Evolutionary conservation across 1,140 invertebrate species (phyloP), one percentile per base, ranked within the genome.

Genomic region (Micrasema longulum): DNA sequence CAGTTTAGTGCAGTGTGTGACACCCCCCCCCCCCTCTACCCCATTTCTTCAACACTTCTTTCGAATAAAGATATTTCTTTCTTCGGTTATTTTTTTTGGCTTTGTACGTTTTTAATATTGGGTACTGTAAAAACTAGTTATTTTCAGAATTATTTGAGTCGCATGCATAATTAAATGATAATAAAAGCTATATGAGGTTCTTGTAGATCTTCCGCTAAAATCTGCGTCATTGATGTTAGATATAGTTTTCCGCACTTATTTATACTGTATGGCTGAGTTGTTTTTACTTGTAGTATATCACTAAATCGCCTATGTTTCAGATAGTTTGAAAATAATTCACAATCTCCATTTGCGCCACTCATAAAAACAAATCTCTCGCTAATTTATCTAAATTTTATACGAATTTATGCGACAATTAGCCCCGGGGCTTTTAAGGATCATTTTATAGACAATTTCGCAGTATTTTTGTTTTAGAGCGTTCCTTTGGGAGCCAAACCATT

Each of bases 101-200:
- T n/a, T n/a, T n/a, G n/a, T n/a, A n/a, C 26, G 26, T 31, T 31
- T 31, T 31, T 31, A 31, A 31, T 31, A 31, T n/a, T n/a, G n/a
- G n/a, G n/a, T n/a, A n/a, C n/a, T n/a, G n/a, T n/a, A n/a, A n/a
- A n/a, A n/a, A n/a, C n/a, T n/a, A 31, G 26, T 31, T 31, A 31
- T 31, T 31, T 7, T 31, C 7, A 4, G 26, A 31, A 45, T n/a
- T 45, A 11, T 45, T n/a, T 2, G 11, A 12, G 41, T 45, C 41
- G 41, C 11, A 16, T 45, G 41, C 11, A 3, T 3, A 16, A 45
- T 18, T 18, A 53, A 53, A 53, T 53, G 9, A 31, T 16, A 53
- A 26, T 26, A 53, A 53, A 53, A 53, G 5, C 50, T 53, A 12
- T 53, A 18, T 53, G 11, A n/a, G 50, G 26, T 53, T 23, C 23